phyloP scores from a whole-genome alignment of 2,888 invertebrate species.

The Xestia c-nigrum region DNA sequence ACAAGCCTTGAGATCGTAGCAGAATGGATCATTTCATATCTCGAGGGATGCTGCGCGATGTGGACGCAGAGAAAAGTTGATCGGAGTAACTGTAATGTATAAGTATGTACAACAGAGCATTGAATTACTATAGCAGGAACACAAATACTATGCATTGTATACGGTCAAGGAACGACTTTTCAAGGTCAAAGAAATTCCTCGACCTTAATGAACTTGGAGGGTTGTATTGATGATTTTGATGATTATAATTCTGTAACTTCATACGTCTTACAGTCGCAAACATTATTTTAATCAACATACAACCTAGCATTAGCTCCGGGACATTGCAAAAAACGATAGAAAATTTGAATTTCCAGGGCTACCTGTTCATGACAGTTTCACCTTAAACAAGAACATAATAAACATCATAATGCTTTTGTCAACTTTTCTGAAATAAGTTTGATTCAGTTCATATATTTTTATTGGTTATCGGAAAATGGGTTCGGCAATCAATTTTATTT shows the following conservation, averaged over 20 bases:
- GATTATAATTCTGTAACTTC: too few relatives aligned
- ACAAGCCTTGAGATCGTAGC: background rate
- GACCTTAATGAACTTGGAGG: too few relatives aligned
- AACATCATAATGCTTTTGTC: background rate
- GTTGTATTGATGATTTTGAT: too few relatives aligned
- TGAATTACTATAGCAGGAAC: background rate
- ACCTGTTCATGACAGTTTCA: too few relatives aligned
- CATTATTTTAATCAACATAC: too few relatives aligned
- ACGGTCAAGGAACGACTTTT: too few relatives aligned
- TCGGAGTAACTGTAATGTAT: background rate
- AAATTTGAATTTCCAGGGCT: too few relatives aligned
- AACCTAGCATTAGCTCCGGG: too few relatives aligned
- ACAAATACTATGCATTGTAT: background rate
- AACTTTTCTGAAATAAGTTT: constrained; percentile 1
- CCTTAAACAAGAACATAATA: background rate
- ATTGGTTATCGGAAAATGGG: constrained; percentile 31
- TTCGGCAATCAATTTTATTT: constrained; percentile 28
- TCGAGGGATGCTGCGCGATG: constrained; percentile 2
- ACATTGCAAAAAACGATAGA: too few relatives aligned
- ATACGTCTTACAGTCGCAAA: too few relatives aligned
- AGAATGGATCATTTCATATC: constrained; percentile 1
- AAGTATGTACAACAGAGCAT: background rate
- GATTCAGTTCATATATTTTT: constrained; percentile 31
- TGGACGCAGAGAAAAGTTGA: background rate
- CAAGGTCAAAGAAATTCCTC: too few relatives aligned